Percentiles rank a stretch among this genome's conserved stretches.
phyloP scores from a whole-genome alignment of 2,113 vertebrate genomes.

The Stictonetta naevosa region DNA sequence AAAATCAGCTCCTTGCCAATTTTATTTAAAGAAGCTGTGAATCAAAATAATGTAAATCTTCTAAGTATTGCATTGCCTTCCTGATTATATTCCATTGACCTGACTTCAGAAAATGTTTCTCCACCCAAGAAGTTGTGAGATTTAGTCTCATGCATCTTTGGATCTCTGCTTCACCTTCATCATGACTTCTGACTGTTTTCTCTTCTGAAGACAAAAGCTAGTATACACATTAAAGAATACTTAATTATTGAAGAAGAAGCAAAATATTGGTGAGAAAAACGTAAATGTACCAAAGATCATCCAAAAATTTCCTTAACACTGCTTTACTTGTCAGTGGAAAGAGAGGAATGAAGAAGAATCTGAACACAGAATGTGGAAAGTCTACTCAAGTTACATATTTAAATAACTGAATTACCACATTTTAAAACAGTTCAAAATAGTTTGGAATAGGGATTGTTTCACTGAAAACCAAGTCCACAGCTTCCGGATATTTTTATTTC shows the following conservation, averaged over 20 bases:
- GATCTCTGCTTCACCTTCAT: background rate
- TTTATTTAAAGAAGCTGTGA: background rate
- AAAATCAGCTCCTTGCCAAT: background rate
- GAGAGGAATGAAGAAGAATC: background rate
- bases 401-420: background rate
- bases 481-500: background rate
- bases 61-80: background rate
- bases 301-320: background rate
- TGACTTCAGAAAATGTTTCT: background rate
- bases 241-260: background rate
- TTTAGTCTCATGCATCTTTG: background rate
- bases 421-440: background rate
- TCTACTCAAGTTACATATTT: background rate
- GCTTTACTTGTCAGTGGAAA: background rate
- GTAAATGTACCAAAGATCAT: background rate
- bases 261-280: background rate
- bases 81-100: background rate
- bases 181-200: background rate
- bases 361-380: background rate
- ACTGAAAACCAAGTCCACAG: fast-evolving
- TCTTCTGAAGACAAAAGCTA: background rate
- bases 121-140: background rate
- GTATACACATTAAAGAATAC: fast-evolving
- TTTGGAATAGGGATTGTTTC: background rate
- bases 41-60: background rate